phyloP scores from a whole-genome alignment of 2,113 vertebrate genomes.

The Bambusicola thoracicus region DNA sequence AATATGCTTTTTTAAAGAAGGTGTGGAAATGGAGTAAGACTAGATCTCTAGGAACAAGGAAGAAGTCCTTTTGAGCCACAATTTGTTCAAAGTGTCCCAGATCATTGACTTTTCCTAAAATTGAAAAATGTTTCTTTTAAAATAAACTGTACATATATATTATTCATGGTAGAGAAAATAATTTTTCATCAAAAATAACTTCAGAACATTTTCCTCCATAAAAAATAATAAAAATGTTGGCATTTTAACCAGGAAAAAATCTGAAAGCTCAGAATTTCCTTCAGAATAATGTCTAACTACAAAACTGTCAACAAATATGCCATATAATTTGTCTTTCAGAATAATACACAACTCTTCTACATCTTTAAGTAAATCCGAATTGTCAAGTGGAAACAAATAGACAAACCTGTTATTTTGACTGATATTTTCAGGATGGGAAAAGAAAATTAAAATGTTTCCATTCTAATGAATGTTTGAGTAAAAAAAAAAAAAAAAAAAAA shows the following conservation, averaged over 20 bases:
- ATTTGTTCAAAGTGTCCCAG: neutral
- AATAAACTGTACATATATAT: neutral
- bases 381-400: neutral
- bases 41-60: neutral
- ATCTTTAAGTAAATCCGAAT: neutral
- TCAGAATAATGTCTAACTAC: neutral
- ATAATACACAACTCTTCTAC: neutral
- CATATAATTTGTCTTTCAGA: neutral
- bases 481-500: no score
- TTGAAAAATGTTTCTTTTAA: fast-evolving
- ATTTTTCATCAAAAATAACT: neutral
- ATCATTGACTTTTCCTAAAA: neutral
- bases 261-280: neutral
- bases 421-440: neutral
- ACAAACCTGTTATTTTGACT: neutral
- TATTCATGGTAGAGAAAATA: neutral
- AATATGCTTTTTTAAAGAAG: neutral
- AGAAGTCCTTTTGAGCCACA: neutral
- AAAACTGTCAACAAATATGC: neutral
- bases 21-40: neutral
- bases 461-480: neutral
- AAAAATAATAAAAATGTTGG: neutral
- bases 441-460: neutral
- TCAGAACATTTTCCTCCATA: neutral
- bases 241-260: neutral